Base-by-base conservation (phyloP, 2,888 invertebrate genomes). In the Isotomurus palustris region DNA sequence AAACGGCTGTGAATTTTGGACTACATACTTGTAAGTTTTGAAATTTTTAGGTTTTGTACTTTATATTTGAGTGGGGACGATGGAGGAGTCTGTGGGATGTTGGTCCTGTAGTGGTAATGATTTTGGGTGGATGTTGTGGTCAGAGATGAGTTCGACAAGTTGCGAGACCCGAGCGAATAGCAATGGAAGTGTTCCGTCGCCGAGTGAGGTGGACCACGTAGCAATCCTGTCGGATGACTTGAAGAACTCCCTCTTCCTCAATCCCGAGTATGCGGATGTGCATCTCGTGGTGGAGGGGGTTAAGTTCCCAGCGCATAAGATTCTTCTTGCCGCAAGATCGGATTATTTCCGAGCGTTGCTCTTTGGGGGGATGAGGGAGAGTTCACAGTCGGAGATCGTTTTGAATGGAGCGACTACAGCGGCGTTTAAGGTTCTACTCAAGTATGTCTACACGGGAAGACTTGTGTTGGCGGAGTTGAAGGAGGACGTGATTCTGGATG, bases 371-470 rank as follows among this genome's bases (percentile, higher is more conserved):
- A 74, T 84, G 76, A 75, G 77, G 65, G 84, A 84, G 73, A 78
- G 80, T n/a, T 81, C 80, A 60, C 82, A 86, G 80, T 80, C 82
- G 51, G 91, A 92, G 79, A 88, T 97, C 55, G 85, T 87, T 73
- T 76, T 97, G 38, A 84, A 86, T 72, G 92, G 87, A 73, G 86
- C 92, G 19, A 88, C 88, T 1, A 75, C 90, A 47, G 84, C 84
- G 58, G 88, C 91, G 14, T 93, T 93, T 73, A 91, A 90, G 76
- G 84, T 86, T n/a, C 79, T 99, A 0, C 78, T 97, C 1, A 86
- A 89, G 72, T 99, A 99, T 78, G 91, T 97, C 58, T 99, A 99
- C 76, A 93, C 93, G 56, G 96, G 93, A 53, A 79, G 79, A 63
- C 79, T 85, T 76, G 80, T 80, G 53, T 74, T 85, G 44, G 74